phyloP scores from a whole-genome alignment of 2,888 invertebrate genomes.

The Acleris sparsana region DNA sequence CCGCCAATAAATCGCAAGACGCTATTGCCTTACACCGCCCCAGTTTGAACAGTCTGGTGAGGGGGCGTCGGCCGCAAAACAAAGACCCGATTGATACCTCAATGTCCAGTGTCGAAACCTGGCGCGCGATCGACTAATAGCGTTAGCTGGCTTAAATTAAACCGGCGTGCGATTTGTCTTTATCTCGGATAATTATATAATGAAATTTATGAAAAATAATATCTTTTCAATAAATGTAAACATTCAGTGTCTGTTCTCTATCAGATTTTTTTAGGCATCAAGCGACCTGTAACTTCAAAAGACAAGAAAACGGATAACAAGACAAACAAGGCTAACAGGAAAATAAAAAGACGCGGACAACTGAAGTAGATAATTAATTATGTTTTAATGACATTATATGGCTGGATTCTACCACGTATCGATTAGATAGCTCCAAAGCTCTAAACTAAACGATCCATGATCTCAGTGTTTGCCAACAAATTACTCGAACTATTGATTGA shows the following conservation, averaged over 20 bases:
- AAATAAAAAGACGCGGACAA: no score
- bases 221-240: no score
- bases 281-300: no score
- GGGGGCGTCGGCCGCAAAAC: constrained; percentile 76
- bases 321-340: no score
- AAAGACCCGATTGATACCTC: constrained; percentile 75
- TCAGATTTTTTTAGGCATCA: no score
- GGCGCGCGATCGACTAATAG: constrained; percentile 61
- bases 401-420: background rate
- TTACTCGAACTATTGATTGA: constrained; percentile 24
- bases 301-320: no score
- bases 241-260: no score
- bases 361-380: no score
- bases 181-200: no score
- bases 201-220: no score
- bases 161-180: no score
- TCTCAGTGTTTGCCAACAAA: constrained; percentile 26
- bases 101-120: constrained; percentile 69
- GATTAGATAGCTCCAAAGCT: background rate
- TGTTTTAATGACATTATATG: no score
- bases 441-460: constrained; percentile 2
- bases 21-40: constrained; percentile 45
- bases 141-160: background rate
- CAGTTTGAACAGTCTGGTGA: constrained; percentile 59
- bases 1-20: constrained; percentile 39